Evolutionary conservation across 1,140 invertebrate genomes (phyloP), one percentile per base, ranked within the genome.

Genomic region (Drosophila kanapiae): DNA sequence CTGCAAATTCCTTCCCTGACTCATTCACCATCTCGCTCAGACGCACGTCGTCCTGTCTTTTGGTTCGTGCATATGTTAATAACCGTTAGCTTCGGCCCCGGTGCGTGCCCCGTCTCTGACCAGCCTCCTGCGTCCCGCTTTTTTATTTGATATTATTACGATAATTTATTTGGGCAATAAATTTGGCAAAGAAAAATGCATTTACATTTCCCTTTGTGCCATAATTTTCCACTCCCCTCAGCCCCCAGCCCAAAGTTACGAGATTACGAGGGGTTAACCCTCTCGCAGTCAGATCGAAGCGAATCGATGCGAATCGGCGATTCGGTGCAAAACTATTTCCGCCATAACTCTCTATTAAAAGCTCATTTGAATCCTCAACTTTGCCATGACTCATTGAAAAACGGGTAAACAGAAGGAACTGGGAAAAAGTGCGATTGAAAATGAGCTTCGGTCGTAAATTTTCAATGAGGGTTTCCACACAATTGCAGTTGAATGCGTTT

Each of bases 111-210:
- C 60, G 58, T 56, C 64, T 14, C 47, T 61, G 57, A 14, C 29
- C 9, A 31, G 38, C 23, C 31, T 27, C 27, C n/a, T 7, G 29
- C 31, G 9, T 11, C 35, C 40, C 14, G 58, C 78, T 68, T 85
- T 63, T 82, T 91, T 90, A 90, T 90, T 90, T 88, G 84, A 90
- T 90, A 90, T 90, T 88, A 88, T 88, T 90, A 85, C 85, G 82
- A 90, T 90, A 90, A 90, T 90, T 90, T 90, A 90, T 90, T 90
- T 90, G 65, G 67, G 78, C 78, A 90, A 90, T 90, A 90, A 90
- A 90, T 90, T 90, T 79, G 61, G 57, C 61, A 64, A 82, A 69
- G 86, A 82, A 80, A 91, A 90, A 90, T 90, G 85, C 85, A 90
- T 90, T 72, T 90, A 80, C 69, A 91, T 85, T 90, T 90, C 65